These are phyloP conservation scores for Toxotes jaculatrix DNA, from an alignment of 2,113 vertebrate species.

Conservation along the genomic window DNA sequence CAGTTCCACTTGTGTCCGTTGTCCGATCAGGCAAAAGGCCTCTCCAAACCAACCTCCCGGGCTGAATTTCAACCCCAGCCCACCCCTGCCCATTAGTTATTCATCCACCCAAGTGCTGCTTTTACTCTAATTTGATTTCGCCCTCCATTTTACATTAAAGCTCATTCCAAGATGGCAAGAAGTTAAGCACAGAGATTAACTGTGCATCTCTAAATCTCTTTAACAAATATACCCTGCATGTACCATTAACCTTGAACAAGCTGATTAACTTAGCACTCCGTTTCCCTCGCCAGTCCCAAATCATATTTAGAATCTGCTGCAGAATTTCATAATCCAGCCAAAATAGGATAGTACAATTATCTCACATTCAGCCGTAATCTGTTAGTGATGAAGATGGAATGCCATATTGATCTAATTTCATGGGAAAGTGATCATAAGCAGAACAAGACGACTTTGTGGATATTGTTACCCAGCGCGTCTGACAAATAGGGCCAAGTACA, in stretches of 20 bases:
- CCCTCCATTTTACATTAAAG: constrained; percentile 67
- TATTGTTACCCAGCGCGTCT: background rate
- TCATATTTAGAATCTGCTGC: constrained; percentile 44
- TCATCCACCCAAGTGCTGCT: constrained; percentile 65
- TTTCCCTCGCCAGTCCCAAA: constrained; percentile 47
- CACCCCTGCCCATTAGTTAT: constrained; percentile 63
- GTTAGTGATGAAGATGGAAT: constrained; percentile 41
- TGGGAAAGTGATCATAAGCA: constrained; percentile 36
- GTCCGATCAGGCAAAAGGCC: too few species aligned
- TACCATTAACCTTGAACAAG: constrained; percentile 77
- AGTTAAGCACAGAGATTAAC: constrained; percentile 73
- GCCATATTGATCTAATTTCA: constrained; percentile 56
- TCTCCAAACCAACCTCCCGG: too few species aligned
- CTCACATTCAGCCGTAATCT: constrained; percentile 40
- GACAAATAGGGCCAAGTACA: background rate
- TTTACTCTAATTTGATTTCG: constrained; percentile 72
- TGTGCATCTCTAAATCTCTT: constrained; percentile 67
- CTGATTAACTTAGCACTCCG: constrained; percentile 61
- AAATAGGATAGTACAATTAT: constrained; percentile 48
- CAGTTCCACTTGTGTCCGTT: too few species aligned
- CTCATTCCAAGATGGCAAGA: constrained; percentile 49
- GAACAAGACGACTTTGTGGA: constrained; percentile 3
- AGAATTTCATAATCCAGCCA: constrained; percentile 51
- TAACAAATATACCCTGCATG: constrained; percentile 59
- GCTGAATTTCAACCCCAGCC: too few species aligned